Base-by-base conservation (phyloP, 2,888 invertebrate genomes). In the Heliothis peltigera region DNA sequence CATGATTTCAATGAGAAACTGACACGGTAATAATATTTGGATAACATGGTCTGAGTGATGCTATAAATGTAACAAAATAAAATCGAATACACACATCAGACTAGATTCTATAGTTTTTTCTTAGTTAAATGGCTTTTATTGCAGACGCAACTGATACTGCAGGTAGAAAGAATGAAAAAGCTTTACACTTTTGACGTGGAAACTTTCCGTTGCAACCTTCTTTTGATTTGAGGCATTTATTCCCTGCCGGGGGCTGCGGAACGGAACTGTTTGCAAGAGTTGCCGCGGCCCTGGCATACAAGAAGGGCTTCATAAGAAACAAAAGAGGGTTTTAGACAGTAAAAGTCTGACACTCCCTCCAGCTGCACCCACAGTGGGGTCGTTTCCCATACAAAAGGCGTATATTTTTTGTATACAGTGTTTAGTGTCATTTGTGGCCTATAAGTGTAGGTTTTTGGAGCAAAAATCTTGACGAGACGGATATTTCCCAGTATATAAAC, bases 81-180 rank as follows among this genome's bases (percentile, higher is more conserved):
- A 76, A 64, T 62, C 57, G 69, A 78, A 80, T 63, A 61, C 75
- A 46, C 49, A 58, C 58, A 60, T 77, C 63, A 65, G 58, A 58
- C 35, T 76, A 12, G 55, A 58, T 28, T 76, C 15, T 12, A 28
- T 46, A n/a, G 47, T 19, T 54, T 54, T 59, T 62, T 44, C 25
- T 10, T 10, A 17, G 51, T 60, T 58, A 65, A 61, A 79, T 51
- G 57, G 53, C 52, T 59, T 61, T 64, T 56, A 78, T 63, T 51
- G 18, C 52, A 39, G 21, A 46, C 55, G 28, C 15, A 22, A 54
- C 22, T 28, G 25, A 57, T 21, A 70, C 46, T 69, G 15, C 46
- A 55, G 49, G 35, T 47, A 51, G 70, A 18, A 47, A 22, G 22
- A 25, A 39, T 25, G n/a, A n/a, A n/a, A n/a, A n/a, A n/a, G n/a